Base-by-base conservation (phyloP, 53 echinoderm and acorn worm genomes). In the Crossaster papposus region DNA sequence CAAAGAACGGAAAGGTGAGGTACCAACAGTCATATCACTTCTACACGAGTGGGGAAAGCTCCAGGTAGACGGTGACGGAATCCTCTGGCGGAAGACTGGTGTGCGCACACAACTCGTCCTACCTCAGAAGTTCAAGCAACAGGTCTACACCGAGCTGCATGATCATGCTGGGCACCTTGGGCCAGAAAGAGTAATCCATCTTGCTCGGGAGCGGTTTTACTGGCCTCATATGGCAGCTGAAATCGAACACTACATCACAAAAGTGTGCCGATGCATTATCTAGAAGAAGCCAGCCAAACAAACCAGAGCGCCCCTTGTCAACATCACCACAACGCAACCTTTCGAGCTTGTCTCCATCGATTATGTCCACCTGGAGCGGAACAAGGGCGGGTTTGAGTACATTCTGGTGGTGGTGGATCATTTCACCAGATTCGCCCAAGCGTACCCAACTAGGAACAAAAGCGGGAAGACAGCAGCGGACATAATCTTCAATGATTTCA, bases 41-140 rank as follows among this genome's bases (percentile, higher is more conserved):
- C 54, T 91, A 70, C 89, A 80, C 36, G 91, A 94, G 35, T 94
- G 94, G 89, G 77, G 78, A 2, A 91, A 76, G 24, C 84, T 91
- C 24, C 82, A 88, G 2, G 20, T 93, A 1, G 88, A 65, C 54
- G 79, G 78, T 8, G 89, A 81, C 11, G 87, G 89, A 5, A 54
- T 91, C 4, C 83, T 94, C 9, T 31, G 38, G 12, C 64, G 91
- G 51, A 83, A 83, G 30, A 88, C 89, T 12, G 32, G 50, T 13
- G 70, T 79, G 0, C 83, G 37, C 17, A 1, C 54, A 14, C 93
- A 91, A 65, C 52, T 93, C 0, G 88, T 89, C 12, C 70, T 93
- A 18, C 89, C 83, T 2, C 37, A 54, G 58, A 7, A 77, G 88
- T 31, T 35, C 50, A 65, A 65, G 17, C 24, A 31, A 1, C 38